Conservation (phyloP, 1,140 invertebrate genomes). For the Drosophila sproati region DNA sequence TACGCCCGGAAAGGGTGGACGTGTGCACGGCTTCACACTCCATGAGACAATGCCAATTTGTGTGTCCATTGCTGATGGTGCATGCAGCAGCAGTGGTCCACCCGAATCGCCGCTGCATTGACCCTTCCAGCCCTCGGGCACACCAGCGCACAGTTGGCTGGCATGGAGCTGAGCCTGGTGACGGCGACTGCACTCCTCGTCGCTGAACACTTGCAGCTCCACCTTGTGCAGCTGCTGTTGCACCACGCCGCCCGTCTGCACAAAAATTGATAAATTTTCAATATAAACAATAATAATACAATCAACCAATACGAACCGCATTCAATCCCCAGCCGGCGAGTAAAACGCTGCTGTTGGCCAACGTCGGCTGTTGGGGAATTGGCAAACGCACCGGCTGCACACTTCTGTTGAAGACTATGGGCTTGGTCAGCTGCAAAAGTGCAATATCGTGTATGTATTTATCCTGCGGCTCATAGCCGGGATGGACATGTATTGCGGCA, state of each 20-base stretch:
- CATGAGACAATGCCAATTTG: constrained; percentile 85
- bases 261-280: constrained; percentile 2
- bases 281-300: accelerated
- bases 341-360: constrained; percentile 40
- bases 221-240: constrained; percentile 81
- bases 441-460: constrained; percentile 74
- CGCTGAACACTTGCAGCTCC: constrained; percentile 72
- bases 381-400: constrained; percentile 69
- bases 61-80: constrained; percentile 43
- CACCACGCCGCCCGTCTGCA: constrained; percentile 76
- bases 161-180: constrained; percentile 68
- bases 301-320: constrained; percentile 43
- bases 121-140: constrained; percentile 82
- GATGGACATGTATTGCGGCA: constrained; percentile 64
- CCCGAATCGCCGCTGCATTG: constrained; percentile 85
- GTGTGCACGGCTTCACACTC: constrained; percentile 85
- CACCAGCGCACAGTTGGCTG: constrained; percentile 83
- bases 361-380: constrained; percentile 35
- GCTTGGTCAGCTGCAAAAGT: constrained; percentile 50
- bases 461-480: constrained; percentile 65
- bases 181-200: constrained; percentile 70
- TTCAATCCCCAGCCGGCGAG: constrained; percentile 80
- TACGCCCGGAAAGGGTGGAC: constrained; percentile 84
- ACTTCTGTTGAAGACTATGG: constrained; percentile 20
- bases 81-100: constrained; percentile 77